phyloP scores from a whole-genome alignment of 2,797 vertebrate genomes.

The Clangula hyemalis region DNA sequence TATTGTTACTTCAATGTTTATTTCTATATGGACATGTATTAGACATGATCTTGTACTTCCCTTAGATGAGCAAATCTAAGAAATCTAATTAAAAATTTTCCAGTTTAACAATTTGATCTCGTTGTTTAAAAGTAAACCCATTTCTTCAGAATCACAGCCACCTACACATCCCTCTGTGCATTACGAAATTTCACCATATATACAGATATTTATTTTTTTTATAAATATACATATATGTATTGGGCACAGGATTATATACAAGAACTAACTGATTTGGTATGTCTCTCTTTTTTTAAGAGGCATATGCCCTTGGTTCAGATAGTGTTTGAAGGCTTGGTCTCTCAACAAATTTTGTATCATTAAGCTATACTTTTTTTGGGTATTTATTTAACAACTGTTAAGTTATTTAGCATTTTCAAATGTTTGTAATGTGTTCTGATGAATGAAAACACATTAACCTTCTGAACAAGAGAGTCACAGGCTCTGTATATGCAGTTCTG shows the following conservation, averaged over 20 bases:
- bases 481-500: background rate
- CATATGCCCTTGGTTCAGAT: background rate
- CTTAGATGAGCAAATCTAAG: background rate
- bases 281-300: background rate
- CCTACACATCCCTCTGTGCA: background rate
- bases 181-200: background rate
- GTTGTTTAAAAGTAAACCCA: background rate
- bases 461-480: background rate
- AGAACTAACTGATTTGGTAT: background rate
- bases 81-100: background rate
- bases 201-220: background rate
- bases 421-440: background rate
- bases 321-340: background rate
- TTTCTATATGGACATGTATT: background rate
- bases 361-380: background rate
- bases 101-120: background rate
- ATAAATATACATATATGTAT: background rate
- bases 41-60: background rate
- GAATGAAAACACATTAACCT: background rate
- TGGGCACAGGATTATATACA: background rate
- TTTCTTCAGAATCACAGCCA: background rate
- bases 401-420: background rate
- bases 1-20: background rate
- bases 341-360: background rate
- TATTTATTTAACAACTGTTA: background rate